These are phyloP conservation scores for Leptopilina myrica DNA, from an alignment of 2,888 invertebrate genomes.

Conservation along the genomic window DNA sequence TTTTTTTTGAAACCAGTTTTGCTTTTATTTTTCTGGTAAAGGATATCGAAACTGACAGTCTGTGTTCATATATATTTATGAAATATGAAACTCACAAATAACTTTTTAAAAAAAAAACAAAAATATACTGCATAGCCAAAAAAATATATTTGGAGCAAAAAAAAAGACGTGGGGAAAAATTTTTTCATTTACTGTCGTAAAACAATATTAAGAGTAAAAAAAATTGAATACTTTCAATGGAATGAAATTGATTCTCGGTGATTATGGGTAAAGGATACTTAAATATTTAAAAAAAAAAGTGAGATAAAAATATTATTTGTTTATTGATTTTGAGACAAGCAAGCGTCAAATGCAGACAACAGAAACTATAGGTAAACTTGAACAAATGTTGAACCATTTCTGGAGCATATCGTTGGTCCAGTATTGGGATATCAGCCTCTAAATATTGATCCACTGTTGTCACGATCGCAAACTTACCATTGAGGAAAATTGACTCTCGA, in stretches of 20 bases:
- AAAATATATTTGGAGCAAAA: no score
- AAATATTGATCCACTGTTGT: conserved; percentile 9
- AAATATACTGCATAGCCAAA: conserved; percentile 2
- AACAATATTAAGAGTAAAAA: no score
- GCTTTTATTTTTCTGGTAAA: conserved; percentile 16
- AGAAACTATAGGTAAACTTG: not conserved
- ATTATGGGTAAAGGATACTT: no score
- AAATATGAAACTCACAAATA: conserved; percentile 1
- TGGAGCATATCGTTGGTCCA: conserved; percentile 14
- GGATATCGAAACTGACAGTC: not conserved
- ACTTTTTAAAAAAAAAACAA: not conserved
- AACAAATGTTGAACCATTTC: conserved; percentile 17
- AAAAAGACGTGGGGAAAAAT: no score
- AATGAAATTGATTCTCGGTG: no score
- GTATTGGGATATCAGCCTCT: conserved; percentile 11
- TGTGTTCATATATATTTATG: not conserved
- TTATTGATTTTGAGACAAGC: not conserved
- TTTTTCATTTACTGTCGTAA: not conserved
- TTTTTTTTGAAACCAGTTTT: not conserved
- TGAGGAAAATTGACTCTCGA: conserved; percentile 11
- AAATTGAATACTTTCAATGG: no score
- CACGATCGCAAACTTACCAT: conserved; percentile 5
- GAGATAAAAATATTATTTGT: not conserved
- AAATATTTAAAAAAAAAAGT: no score
- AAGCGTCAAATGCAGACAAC: conserved; percentile 4